Evolutionary conservation across 1,140 invertebrate species (phyloP).

Genomic region (Saccostrea echinata): DNA sequence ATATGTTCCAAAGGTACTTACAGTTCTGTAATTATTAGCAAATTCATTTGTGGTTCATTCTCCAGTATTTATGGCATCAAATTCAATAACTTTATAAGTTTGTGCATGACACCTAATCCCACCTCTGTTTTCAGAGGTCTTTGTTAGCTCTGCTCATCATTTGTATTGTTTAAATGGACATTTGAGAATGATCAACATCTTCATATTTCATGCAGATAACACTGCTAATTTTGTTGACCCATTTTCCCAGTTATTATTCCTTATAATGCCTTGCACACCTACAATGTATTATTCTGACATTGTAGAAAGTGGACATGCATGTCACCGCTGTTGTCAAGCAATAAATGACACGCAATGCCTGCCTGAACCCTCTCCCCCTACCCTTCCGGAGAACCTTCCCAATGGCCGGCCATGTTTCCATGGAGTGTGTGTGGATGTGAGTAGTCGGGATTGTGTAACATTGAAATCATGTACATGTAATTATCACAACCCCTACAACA

Average conservation of each 20-base stretch:
- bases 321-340: constrained; percentile 55
- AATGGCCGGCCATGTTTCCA: constrained; percentile 58
- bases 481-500: too few relatives aligned
- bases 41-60: too few relatives aligned
- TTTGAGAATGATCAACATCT: too few relatives aligned
- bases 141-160: too few relatives aligned
- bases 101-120: too few relatives aligned
- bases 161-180: too few relatives aligned
- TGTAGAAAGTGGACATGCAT: constrained; percentile 55
- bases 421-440: constrained; percentile 55
- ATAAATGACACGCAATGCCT: constrained; percentile 39
- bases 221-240: background rate
- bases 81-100: too few relatives aligned
- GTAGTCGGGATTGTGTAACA: background rate
- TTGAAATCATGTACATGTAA: too few relatives aligned
- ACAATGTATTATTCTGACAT: background rate
- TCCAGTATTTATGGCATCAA: too few relatives aligned
- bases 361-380: constrained; percentile 20
- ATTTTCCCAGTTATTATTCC: background rate
- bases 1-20: constrained; percentile 52
- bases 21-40: background rate
- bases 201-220: too few relatives aligned
- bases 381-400: constrained; percentile 9
- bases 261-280: background rate
- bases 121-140: too few relatives aligned